Evolutionary conservation across 2,888 invertebrate genomes (phyloP), one percentile per base, ranked within the genome.

Genomic region (Melanostoma mellinum): DNA sequence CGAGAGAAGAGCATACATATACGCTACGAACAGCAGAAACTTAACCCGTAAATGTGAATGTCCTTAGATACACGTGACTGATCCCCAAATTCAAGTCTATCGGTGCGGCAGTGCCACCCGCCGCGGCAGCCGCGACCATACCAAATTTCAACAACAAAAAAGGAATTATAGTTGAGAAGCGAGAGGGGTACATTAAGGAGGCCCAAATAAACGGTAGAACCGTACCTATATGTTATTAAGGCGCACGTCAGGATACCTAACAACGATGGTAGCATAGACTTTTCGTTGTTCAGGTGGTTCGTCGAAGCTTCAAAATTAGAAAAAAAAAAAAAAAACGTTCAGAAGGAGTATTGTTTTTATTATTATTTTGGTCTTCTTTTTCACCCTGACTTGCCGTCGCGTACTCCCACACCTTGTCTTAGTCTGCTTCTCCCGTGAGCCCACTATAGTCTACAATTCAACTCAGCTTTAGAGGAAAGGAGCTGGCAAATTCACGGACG

Each of bases 1-100:
- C 6, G 8, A n/a, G 30, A 30, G 73, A 33, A 44, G 10, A 44
- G 40, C 33, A 53, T 46, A 46, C 40, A 71, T 38, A 53, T 9
- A 46, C 6, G 55, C 9, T 4, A 33, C 32, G 20, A 20, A 20
- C 20, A 20, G 20, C n/a, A 4, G 10, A 20, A 10, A 56, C 48
- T 36, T 52, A 44, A 65, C 32, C 42, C 56, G 65, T 52, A 53
- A 72, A 78, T 46, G 68, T 60, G 44, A 56, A 74, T 79, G 61
- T 42, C 74, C 67, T 79, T 65, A 72, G 52, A 53, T 75, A 48
- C 75, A 61, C 72, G 61, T 77, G 77, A 77, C 53, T 67, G 81
- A 81, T 77, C 53, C 76, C 44, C 36, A 72, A 76, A 76, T 72
- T 76, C 44, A 71, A 76, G 80, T 76, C 71, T 71, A 81, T 48